phyloP scores from a whole-genome alignment of 2,797 vertebrate species.

The Ctenosaura bakeri region DNA sequence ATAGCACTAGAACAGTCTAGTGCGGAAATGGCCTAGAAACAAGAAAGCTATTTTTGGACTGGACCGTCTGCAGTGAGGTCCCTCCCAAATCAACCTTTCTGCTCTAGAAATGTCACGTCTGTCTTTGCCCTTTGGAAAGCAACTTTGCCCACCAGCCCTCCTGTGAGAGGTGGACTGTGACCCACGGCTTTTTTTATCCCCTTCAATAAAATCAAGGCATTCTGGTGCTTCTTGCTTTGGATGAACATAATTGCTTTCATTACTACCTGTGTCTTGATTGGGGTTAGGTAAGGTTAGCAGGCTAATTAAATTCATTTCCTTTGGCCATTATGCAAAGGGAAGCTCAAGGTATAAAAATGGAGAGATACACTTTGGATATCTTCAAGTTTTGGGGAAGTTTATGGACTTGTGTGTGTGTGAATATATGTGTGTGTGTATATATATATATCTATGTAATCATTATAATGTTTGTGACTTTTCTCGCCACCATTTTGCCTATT shows the following conservation, averaged over 20 bases:
- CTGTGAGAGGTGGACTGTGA: not conserved
- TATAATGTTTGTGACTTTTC: slow-evolving; percentile 28
- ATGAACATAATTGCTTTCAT: slow-evolving; percentile 65
- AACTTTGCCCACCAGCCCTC: not conserved
- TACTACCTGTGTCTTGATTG: slow-evolving; percentile 75
- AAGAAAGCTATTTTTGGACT: not conserved
- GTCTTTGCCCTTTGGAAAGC: not conserved
- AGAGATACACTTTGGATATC: slow-evolving; percentile 74
- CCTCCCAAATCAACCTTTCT: not conserved
- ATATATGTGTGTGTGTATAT: not conserved
- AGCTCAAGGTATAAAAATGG: slow-evolving; percentile 76
- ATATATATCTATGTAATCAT: not conserved
- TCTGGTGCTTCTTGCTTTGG: not conserved
- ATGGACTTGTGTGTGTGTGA: not conserved
- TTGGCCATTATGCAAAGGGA: slow-evolving; percentile 74
- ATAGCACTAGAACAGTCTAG: too few relatives aligned
- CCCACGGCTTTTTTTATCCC: not conserved
- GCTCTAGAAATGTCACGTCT: not conserved
- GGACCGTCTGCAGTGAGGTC: too few relatives aligned
- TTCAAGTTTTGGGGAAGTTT: slow-evolving; percentile 68
- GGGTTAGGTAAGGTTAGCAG: slow-evolving; percentile 72
- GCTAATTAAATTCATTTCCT: slow-evolving; percentile 80
- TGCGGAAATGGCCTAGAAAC: too few relatives aligned
- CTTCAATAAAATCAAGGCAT: not conserved
- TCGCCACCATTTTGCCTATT: slow-evolving; percentile 66